Conservation (phyloP, 2,113 vertebrate genomes). For the Oenanthe oenanthe region DNA sequence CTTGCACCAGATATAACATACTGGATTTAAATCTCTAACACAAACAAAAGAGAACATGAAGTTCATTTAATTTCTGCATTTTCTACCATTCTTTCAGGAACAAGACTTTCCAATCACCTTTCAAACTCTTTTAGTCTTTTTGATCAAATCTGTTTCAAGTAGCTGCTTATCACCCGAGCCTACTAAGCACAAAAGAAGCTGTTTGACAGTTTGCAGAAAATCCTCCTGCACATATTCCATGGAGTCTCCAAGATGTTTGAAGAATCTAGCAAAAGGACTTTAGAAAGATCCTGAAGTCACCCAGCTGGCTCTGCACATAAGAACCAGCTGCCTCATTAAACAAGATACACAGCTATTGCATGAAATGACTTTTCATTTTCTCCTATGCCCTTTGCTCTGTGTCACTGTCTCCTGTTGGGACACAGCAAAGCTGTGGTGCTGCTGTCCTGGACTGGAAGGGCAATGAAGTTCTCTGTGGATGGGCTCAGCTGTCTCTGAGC, state of each 20-base stretch:
- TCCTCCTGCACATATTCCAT: neutral
- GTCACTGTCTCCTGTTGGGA: neutral
- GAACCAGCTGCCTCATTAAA: neutral
- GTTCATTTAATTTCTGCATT: neutral
- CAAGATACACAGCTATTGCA: neutral
- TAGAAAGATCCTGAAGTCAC: neutral
- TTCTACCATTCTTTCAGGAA: neutral
- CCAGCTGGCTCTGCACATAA: neutral
- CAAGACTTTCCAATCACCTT: neutral
- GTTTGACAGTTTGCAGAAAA: neutral
- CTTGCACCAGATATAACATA: neutral
- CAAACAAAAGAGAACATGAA: neutral
- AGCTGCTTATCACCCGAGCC: neutral
- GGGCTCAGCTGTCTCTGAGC: neutral
- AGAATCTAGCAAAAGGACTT: neutral
- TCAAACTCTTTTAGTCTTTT: neutral
- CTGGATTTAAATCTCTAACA: neutral
- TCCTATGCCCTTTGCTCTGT: neutral
- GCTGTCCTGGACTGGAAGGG: neutral
- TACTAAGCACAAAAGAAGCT: neutral
- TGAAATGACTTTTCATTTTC: neutral
- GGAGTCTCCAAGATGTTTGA: neutral
- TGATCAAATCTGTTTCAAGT: neutral
- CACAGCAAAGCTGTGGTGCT: accelerated
- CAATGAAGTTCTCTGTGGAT: neutral